phyloP scores from a whole-genome alignment of 2,888 invertebrate genomes.

The Ischnura elegans region DNA sequence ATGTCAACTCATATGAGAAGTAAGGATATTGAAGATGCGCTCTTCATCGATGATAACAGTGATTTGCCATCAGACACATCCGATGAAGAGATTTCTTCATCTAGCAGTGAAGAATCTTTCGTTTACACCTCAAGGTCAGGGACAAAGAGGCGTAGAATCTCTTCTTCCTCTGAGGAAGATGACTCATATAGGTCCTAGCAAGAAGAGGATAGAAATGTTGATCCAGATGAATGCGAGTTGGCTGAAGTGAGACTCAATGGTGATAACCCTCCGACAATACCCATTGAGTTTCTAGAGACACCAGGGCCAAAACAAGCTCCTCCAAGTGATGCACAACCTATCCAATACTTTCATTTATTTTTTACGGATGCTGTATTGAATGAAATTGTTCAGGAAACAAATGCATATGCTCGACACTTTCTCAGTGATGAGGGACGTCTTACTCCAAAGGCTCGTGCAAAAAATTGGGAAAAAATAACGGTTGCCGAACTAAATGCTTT shows the following conservation, averaged over 20 bases:
- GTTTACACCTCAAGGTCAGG: background rate
- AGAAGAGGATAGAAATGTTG: conserved; percentile 8
- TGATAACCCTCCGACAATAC: background rate
- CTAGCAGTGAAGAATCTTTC: conserved; percentile 11
- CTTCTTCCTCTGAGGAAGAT: background rate
- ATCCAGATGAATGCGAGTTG: background rate
- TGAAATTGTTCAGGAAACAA: background rate
- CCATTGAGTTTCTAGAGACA: conserved; percentile 38
- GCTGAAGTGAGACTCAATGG: background rate
- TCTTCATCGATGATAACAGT: background rate
- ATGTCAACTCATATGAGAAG: background rate
- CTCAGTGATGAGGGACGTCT: conserved; percentile 1
- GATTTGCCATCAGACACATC: background rate
- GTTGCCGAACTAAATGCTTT: conserved; percentile 8
- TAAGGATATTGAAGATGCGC: background rate
- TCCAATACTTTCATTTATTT: conserved; percentile 11
- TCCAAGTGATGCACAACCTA: background rate
- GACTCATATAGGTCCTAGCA: background rate
- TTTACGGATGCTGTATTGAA: conserved; percentile 5
- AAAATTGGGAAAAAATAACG: background rate
- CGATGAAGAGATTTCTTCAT: background rate
- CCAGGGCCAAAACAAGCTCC: background rate
- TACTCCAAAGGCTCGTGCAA: conserved; percentile 3
- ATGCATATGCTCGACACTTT: background rate
- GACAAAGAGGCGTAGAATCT: background rate